These are phyloP conservation scores for Malurus melanocephalus DNA, from an alignment of 2,113 vertebrate species.

Conservation along the genomic window DNA sequence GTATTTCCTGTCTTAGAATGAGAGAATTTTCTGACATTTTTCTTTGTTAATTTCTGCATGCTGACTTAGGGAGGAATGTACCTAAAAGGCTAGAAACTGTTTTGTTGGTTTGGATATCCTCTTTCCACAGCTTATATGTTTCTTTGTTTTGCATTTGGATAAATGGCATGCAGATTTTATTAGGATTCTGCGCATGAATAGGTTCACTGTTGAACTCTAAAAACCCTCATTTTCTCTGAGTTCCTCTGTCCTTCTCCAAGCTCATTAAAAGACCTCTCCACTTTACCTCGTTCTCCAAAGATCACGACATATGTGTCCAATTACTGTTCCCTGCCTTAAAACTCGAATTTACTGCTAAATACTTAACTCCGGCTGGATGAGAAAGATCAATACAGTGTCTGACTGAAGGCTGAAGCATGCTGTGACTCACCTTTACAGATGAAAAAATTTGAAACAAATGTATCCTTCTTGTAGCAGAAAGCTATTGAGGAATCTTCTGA, in stretches of 20 bases:
- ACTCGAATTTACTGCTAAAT: slow-evolving; percentile 34
- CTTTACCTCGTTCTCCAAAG: neutral
- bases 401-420: slow-evolving; percentile 28
- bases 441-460: slow-evolving; percentile 36
- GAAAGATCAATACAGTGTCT: slow-evolving; percentile 40
- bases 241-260: neutral
- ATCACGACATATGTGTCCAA: neutral
- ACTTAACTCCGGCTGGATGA: slow-evolving; percentile 14
- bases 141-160: neutral
- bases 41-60: neutral
- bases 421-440: slow-evolving; percentile 7
- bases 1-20: neutral
- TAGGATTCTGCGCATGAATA: neutral
- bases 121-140: neutral
- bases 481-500: slow-evolving; percentile 14
- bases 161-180: neutral
- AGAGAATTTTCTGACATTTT: neutral
- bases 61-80: neutral
- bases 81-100: neutral
- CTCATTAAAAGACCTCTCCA: neutral
- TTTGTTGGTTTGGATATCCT: neutral
- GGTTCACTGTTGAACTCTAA: neutral
- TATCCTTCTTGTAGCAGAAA: neutral
- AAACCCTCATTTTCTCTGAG: neutral
- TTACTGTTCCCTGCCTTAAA: slow-evolving; percentile 18